These are phyloP conservation scores for Chromoteleia sp. DNA, from an alignment of 2,888 invertebrate species.

Conservation along the genomic window DNA sequence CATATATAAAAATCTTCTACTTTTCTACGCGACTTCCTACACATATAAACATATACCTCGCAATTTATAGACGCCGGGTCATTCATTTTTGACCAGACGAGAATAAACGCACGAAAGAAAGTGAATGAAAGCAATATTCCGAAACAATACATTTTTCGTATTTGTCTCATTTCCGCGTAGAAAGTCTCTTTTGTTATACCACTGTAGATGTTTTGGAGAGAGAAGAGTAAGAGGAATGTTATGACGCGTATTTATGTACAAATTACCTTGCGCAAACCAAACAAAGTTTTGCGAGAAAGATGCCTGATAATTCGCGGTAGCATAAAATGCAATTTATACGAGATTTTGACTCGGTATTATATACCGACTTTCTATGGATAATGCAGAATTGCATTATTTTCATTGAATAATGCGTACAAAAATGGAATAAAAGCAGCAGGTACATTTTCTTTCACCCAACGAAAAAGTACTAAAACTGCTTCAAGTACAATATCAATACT, in stretches of 20 bases:
- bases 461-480: too few species aligned
- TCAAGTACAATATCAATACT: too few species aligned
- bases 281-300: constrained; percentile 44
- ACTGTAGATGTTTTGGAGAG: constrained; percentile 29
- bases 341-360: constrained; percentile 12
- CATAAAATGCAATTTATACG: constrained; percentile 18
- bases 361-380: not conserved
- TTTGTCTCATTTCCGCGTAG: constrained; percentile 62
- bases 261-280: constrained; percentile 42
- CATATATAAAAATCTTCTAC: constrained; percentile 4
- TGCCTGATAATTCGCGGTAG: constrained; percentile 18
- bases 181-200: constrained; percentile 51
- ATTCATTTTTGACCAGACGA: constrained; percentile 39
- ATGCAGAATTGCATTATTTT: not conserved
- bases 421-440: too few species aligned
- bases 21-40: constrained; percentile 12
- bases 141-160: constrained; percentile 64
- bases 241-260: constrained; percentile 41
- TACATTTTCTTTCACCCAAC: too few species aligned
- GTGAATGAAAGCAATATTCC: constrained; percentile 61
- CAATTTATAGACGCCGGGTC: constrained; percentile 47
- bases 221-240: constrained; percentile 33
- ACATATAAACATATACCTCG: constrained; percentile 4
- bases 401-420: too few species aligned
- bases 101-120: constrained; percentile 50